Evolutionary conservation across 2,797 vertebrate genomes (phyloP).

Genomic region (Falco berigora): DNA sequence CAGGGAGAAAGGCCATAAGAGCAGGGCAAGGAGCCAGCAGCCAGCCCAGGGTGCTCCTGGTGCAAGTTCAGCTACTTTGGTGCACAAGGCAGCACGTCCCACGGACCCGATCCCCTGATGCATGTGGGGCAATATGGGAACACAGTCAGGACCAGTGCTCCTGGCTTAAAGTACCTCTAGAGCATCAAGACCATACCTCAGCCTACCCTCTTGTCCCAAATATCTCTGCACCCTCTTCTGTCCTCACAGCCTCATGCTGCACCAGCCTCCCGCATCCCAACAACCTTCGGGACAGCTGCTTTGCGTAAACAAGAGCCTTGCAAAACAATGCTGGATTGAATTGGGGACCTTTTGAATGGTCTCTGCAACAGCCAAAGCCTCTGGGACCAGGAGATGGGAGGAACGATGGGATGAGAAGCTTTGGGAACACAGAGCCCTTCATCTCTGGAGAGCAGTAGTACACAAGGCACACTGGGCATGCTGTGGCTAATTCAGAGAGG

Average conservation of each 20-base stretch:
- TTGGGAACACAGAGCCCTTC: background rate
- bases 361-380: background rate
- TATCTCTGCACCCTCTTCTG: background rate
- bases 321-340: background rate
- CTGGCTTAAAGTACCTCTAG: background rate
- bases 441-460: background rate
- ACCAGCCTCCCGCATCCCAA: background rate
- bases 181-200: background rate
- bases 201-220: background rate
- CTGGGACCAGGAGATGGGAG: background rate
- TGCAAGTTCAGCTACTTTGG: background rate
- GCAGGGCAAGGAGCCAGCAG: background rate
- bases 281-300: background rate
- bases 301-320: background rate
- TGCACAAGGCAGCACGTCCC: background rate
- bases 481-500: background rate
- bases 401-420: background rate
- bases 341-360: background rate
- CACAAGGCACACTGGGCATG: accelerated
- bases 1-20: background rate
- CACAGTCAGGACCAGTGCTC: background rate
- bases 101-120: background rate
- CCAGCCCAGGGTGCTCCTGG: background rate
- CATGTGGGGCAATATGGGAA: accelerated
- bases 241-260: background rate